These are phyloP conservation scores for Agrochola macilenta DNA, from an alignment of 2,888 invertebrate species.

Conservation along the genomic window DNA sequence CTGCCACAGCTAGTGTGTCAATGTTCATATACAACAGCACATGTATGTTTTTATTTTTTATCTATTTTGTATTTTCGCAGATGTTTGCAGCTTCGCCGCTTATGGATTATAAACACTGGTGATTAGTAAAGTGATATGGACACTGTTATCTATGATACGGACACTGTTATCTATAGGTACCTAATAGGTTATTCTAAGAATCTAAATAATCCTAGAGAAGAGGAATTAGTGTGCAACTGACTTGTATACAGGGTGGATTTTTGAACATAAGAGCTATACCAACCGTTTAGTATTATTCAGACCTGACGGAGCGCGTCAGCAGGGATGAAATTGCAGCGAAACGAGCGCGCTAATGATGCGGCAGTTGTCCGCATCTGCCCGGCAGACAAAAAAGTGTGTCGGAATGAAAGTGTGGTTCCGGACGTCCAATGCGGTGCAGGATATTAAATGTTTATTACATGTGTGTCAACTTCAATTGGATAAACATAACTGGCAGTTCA, in stretches of 20 bases:
- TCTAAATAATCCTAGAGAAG: conserved; percentile 15
- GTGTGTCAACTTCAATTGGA: background rate
- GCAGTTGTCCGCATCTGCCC: background rate
- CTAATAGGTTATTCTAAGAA: conserved; percentile 14
- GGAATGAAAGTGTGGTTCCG: background rate
- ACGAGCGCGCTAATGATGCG: background rate
- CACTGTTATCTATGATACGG: conserved; percentile 26
- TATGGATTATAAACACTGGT: conserved; percentile 19
- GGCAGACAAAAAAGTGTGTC: background rate
- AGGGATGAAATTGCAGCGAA: background rate
- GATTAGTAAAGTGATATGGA: conserved; percentile 28
- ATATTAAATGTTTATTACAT: background rate
- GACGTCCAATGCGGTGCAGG: background rate
- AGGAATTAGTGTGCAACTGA: conserved; percentile 22
- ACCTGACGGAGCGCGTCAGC: conserved; percentile 2
- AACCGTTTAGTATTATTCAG: conserved; percentile 8
- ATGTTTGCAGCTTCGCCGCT: conserved; percentile 1
- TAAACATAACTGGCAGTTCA: background rate
- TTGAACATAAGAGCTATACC: conserved; percentile 11
- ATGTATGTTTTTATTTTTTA: background rate
- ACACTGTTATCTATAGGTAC: conserved; percentile 21
- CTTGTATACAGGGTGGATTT: conserved; percentile 33
- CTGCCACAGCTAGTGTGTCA: background rate
- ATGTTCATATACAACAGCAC: background rate
- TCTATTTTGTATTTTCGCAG: conserved; percentile 31